Evolutionary conservation across 2,888 invertebrate genomes (phyloP).

Genomic region (Nomada fucata): DNA sequence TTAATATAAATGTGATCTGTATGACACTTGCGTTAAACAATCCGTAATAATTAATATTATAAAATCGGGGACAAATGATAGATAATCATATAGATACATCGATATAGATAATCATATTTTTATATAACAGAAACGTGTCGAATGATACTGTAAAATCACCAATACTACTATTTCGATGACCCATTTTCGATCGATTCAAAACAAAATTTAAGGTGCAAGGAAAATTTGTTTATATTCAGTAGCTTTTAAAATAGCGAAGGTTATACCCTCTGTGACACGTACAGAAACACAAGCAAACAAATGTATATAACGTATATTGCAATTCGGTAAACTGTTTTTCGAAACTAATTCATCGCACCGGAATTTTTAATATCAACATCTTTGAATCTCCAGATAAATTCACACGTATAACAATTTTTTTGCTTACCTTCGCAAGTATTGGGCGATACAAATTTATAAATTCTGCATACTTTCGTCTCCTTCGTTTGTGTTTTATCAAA

Average conservation of each 20-base stretch:
- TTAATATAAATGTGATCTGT: neutral
- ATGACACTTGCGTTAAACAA: neutral
- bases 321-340: constrained; percentile 4
- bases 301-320: neutral
- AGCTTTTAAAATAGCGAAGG: neutral
- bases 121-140: constrained; percentile 3
- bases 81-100: neutral
- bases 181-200: constrained; percentile 52
- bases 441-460: constrained; percentile 33
- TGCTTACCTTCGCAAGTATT: constrained; percentile 45
- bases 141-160: constrained; percentile 11
- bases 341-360: neutral
- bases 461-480: constrained; percentile 25
- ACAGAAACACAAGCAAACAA: neutral
- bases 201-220: neutral
- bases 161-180: constrained; percentile 24
- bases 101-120: constrained; percentile 14
- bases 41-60: neutral
- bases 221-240: neutral
- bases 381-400: too few species aligned
- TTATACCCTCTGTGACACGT: neutral
- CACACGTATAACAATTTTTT: neutral
- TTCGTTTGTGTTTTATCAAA: neutral
- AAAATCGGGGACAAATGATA: neutral
- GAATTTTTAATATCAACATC: neutral